Evolutionary conservation across 2,888 invertebrate genomes (phyloP).

Genomic region (Polietes domitor): DNA sequence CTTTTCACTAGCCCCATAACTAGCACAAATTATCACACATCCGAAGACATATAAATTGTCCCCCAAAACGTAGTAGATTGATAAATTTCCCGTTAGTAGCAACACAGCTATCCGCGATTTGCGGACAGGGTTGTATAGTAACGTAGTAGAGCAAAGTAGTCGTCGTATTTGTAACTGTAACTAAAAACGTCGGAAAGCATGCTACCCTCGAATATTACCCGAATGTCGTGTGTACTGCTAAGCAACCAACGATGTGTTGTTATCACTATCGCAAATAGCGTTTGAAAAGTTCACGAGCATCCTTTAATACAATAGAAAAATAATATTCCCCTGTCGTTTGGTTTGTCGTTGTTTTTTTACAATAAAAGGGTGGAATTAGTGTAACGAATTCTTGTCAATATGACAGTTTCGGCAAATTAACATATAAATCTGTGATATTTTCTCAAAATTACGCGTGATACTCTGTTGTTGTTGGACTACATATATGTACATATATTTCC

Average conservation of each 20-base stretch:
- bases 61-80: no score
- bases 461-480: background rate
- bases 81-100: no score
- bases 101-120: no score
- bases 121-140: background rate
- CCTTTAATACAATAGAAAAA: conserved; percentile 22
- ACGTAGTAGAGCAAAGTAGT: background rate
- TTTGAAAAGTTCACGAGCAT: conserved; percentile 45
- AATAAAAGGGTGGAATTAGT: background rate
- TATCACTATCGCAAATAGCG: conserved; percentile 7
- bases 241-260: background rate
- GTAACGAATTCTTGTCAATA: background rate
- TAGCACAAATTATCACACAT: no score
- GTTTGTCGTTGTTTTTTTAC: background rate
- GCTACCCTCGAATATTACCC: background rate
- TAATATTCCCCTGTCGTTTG: background rate
- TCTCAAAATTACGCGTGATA: conserved; percentile 18
- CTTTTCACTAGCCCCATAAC: no score
- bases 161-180: no score
- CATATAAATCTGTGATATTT: conserved; percentile 41
- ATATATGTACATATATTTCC: conserved; percentile 35
- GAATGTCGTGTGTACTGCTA: background rate
- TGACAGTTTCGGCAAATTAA: background rate
- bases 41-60: no score
- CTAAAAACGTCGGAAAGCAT: background rate